A percentile compares a stretch with the other conserved stretches of the same genome.
Evolutionary conservation across 1,140 invertebrate genomes (phyloP).

Genomic region (Nylanderia fulva): DNA sequence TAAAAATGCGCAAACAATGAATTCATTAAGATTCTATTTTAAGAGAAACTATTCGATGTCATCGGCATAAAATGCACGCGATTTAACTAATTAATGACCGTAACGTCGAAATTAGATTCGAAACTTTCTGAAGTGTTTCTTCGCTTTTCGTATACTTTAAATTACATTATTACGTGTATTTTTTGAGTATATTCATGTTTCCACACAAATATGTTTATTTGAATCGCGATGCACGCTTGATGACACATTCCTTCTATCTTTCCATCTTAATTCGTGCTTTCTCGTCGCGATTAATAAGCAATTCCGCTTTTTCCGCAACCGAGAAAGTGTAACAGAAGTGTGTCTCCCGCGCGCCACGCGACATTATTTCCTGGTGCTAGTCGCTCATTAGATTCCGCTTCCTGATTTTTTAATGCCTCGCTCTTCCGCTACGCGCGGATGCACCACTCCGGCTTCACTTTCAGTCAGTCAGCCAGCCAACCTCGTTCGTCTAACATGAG

Average conservation of each 20-base stretch:
- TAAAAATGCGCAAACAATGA: conserved; percentile 16
- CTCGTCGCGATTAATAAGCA: conserved; percentile 25
- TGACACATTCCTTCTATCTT: background rate
- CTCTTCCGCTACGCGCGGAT: conserved; percentile 71
- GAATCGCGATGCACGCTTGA: no score
- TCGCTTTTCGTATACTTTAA: no score
- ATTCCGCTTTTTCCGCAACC: conserved; percentile 15
- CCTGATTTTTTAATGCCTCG: conserved; percentile 70
- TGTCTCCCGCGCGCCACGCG: conserved; percentile 57
- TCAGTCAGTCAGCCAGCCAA: background rate
- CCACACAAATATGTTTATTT: no score
- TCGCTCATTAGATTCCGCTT: conserved; percentile 71
- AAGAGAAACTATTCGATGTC: conserved; percentile 23
- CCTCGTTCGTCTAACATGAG: background rate
- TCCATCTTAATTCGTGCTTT: background rate
- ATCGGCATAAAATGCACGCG: conserved; percentile 18
- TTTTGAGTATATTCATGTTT: no score
- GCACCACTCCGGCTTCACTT: conserved; percentile 35
- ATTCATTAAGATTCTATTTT: conserved; percentile 49
- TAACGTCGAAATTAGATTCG: background rate
- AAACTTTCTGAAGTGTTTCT: no score
- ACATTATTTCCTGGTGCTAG: conserved; percentile 69
- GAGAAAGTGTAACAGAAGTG: conserved; percentile 50
- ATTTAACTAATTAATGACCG: conserved; percentile 37
- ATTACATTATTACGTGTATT: no score